Conservation (phyloP, 2,888 invertebrate genomes). For the Capitulum mitella region DNA sequence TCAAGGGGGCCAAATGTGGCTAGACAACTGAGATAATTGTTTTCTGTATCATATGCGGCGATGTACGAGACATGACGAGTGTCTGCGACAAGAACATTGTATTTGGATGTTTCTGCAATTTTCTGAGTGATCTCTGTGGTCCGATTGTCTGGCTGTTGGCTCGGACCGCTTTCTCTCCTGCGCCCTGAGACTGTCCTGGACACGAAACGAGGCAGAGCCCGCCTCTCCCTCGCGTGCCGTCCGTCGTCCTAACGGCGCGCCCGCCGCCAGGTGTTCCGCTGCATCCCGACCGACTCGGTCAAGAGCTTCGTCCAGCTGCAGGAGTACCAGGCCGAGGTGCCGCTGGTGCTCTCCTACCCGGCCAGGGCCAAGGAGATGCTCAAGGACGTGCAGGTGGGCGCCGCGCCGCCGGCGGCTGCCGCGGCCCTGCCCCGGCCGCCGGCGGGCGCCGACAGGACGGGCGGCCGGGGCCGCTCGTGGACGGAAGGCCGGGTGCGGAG, state of each 20-base stretch:
- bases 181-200: no score
- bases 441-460: neutral
- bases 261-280: slow-evolving; percentile 64
- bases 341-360: slow-evolving; percentile 65
- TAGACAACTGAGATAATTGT: neutral
- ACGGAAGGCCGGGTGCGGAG: neutral
- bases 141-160: neutral
- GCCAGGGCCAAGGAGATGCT: slow-evolving; percentile 57
- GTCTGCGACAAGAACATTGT: slow-evolving; percentile 15
- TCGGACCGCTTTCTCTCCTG: no score
- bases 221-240: no score
- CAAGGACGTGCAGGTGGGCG: slow-evolving; percentile 59
- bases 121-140: slow-evolving; percentile 8
- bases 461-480: neutral
- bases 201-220: no score
- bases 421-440: neutral
- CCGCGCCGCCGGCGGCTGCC: slow-evolving; percentile 40
- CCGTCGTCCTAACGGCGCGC: neutral
- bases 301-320: slow-evolving; percentile 68
- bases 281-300: slow-evolving; percentile 77
- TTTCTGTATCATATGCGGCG: neutral
- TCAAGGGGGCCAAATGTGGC: neutral
- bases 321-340: slow-evolving; percentile 63
- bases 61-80: neutral
- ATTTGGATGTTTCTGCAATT: no score